These are phyloP conservation scores for Clunio marinus DNA, from an alignment of 2,888 invertebrate genomes.

Conservation along the genomic window DNA sequence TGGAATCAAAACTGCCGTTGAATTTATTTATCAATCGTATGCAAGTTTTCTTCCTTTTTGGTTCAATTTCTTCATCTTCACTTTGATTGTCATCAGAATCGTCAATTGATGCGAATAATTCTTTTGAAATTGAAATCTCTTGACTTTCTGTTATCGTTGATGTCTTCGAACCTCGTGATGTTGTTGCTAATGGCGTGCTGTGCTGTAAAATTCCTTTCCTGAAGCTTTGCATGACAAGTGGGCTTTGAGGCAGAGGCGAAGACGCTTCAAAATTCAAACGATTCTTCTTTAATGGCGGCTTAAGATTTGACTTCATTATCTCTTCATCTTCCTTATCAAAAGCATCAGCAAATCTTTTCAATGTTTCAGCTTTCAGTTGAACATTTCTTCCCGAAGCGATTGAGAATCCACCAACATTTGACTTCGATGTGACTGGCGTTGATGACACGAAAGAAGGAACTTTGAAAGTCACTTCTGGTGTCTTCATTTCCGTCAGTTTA, in stretches of 20 bases:
- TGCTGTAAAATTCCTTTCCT: not conserved
- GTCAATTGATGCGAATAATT: not conserved
- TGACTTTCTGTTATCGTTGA: not conserved
- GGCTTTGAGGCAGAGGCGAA: not conserved
- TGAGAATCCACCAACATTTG: not conserved
- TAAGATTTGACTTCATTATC: not conserved
- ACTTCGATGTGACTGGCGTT: not conserved
- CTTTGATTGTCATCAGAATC: not conserved
- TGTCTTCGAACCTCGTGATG: not conserved
- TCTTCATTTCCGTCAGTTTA: not conserved
- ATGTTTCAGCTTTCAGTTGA: not conserved
- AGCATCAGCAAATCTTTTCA: not conserved
- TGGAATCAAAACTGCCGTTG: not conserved
- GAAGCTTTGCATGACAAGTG: not conserved
- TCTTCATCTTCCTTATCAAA: not conserved
- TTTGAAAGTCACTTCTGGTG: not conserved
- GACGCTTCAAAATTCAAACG: not conserved
- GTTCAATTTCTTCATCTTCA: not conserved
- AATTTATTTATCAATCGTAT: not conserved
- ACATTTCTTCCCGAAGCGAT: slow-evolving; percentile 9
- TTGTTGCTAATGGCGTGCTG: not conserved
- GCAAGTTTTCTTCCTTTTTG: too few species aligned
- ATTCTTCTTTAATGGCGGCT: not conserved
- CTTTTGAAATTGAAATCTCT: not conserved
- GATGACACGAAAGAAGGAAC: not conserved